phyloP scores from a whole-genome alignment of 2,888 invertebrate genomes.

The Cryptocephalus moraei region DNA sequence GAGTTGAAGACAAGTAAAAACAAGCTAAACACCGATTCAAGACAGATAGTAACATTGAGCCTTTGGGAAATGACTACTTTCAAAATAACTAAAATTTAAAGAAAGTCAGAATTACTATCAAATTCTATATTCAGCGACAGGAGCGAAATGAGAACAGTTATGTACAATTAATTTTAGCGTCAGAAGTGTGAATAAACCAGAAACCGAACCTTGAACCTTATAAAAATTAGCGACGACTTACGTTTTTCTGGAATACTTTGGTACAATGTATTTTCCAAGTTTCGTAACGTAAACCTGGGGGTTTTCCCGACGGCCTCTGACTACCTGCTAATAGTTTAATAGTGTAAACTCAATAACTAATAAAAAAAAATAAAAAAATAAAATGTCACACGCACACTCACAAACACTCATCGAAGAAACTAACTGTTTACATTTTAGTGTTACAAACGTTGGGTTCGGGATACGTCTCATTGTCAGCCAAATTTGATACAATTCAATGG shows the following conservation, averaged over 20 bases:
- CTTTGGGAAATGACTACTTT: too few relatives aligned
- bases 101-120: too few relatives aligned
- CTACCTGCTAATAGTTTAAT: constrained; percentile 24
- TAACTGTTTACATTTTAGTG: constrained; percentile 38
- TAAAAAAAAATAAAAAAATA: constrained; percentile 19
- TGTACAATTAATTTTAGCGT: too few relatives aligned
- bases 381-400: constrained; percentile 37
- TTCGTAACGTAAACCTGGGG: constrained; percentile 18
- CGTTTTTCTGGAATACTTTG: constrained; percentile 1
- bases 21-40: too few relatives aligned
- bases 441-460: constrained; percentile 32
- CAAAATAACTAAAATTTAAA: too few relatives aligned
- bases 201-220: too few relatives aligned
- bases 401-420: constrained; percentile 40
- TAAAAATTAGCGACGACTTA: too few relatives aligned
- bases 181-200: too few relatives aligned
- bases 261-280: constrained; percentile 2
- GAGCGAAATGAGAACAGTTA: too few relatives aligned
- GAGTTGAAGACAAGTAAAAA: too few relatives aligned
- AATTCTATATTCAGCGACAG: too few relatives aligned
- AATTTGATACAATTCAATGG: constrained; percentile 37
- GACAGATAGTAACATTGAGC: too few relatives aligned
- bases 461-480: constrained; percentile 34
- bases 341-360: constrained; percentile 36
- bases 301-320: constrained; percentile 23